Conservation (phyloP, 2,888 invertebrate species). For the Erebia ligea region DNA sequence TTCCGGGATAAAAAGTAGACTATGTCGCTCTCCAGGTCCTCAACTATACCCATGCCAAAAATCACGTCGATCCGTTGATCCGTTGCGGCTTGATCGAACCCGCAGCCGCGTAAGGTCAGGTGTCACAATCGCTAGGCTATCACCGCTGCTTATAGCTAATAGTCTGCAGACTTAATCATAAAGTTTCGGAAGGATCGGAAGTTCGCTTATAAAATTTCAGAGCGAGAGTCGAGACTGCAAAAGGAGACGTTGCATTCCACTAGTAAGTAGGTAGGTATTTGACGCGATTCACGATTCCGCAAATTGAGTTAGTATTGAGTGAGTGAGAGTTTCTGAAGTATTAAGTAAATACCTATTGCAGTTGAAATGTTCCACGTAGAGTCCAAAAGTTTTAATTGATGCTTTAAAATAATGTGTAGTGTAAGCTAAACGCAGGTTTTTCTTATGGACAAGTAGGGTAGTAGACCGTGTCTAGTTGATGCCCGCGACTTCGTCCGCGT, state of each 20-base stretch:
- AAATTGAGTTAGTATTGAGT: conserved; percentile 6
- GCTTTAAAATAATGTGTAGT: background rate
- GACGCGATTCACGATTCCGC: conserved; percentile 1
- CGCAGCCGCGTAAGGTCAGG: too few species aligned
- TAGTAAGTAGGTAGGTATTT: background rate
- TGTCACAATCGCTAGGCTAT: too few species aligned
- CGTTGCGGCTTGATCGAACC: too few species aligned
- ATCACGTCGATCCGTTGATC: too few species aligned
- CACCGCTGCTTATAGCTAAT: background rate
- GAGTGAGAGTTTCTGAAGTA: background rate
- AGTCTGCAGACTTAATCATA: background rate
- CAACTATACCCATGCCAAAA: too few species aligned
- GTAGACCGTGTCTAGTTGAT: too few species aligned
- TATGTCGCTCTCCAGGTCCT: too few species aligned
- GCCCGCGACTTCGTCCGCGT: too few species aligned
- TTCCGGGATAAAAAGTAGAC: too few species aligned
- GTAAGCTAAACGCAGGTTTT: too few species aligned
- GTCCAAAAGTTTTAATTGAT: background rate
- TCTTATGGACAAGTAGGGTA: too few species aligned
- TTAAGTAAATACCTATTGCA: conserved; percentile 7
- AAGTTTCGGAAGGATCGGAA: too few species aligned
- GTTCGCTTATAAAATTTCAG: conserved; percentile 3
- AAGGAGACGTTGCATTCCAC: conserved; percentile 10
- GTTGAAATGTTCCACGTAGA: background rate
- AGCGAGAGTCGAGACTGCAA: conserved; percentile 3